These are phyloP conservation scores for Pipistrellus pipistrellus DNA, from an alignment of 2,797 vertebrate genomes.

Conservation along the genomic window DNA sequence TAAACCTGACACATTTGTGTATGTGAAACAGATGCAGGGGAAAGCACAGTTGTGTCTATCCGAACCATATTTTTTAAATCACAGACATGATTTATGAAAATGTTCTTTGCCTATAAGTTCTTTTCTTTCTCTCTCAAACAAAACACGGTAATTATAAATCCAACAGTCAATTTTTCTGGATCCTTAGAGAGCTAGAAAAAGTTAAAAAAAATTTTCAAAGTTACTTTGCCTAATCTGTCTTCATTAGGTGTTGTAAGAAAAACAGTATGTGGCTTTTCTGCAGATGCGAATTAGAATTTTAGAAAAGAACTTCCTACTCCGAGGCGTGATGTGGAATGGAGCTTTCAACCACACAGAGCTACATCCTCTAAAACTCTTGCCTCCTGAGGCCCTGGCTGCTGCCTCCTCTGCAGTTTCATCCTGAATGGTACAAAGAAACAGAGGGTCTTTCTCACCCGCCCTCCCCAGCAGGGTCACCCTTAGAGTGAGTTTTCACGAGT, in stretches of 20 bases:
- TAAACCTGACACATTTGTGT: conserved; percentile 90
- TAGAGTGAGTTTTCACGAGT: neutral
- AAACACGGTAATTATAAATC: conserved; percentile 88
- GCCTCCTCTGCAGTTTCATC: neutral
- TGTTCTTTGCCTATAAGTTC: conserved; percentile 85
- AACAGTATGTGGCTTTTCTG: conserved; percentile 72
- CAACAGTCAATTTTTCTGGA: conserved; percentile 81
- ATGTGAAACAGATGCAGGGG: conserved; percentile 90
- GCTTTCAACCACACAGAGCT: neutral
- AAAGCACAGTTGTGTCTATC: conserved; percentile 86
- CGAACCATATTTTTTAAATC: conserved; percentile 89
- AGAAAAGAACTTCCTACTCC: conserved; percentile 72
- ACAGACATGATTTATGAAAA: conserved; percentile 89
- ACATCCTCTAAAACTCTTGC: neutral
- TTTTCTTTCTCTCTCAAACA: conserved; percentile 84
- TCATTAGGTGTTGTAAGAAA: conserved; percentile 83
- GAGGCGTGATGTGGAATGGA: neutral
- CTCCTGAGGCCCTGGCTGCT: neutral
- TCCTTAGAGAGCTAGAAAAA: conserved; percentile 80
- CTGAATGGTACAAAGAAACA: neutral
- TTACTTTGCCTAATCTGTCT: conserved; percentile 84
- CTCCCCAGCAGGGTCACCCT: too few species aligned
- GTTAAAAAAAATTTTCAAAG: conserved; percentile 73
- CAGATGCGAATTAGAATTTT: conserved; percentile 78
- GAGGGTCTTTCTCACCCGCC: neutral